Conservation (phyloP, 2,888 invertebrate genomes). For the Brenthis hecate region DNA sequence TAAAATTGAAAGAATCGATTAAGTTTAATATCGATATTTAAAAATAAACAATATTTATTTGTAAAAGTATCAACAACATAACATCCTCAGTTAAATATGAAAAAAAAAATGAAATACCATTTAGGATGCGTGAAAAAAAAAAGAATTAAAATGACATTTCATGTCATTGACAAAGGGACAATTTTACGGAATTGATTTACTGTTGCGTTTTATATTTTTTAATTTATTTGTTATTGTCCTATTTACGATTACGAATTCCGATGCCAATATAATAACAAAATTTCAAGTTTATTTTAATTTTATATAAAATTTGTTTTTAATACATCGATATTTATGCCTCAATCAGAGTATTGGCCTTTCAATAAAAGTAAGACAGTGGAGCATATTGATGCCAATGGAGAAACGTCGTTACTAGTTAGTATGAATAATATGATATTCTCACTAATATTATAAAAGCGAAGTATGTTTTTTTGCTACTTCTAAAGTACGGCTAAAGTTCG, state of each 20-base stretch:
- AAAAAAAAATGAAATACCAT: too few species aligned
- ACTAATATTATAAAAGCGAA: neutral
- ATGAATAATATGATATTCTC: neutral
- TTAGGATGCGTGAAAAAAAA: neutral
- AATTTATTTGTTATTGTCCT: slow-evolving; percentile 9
- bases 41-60: too few species aligned
- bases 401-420: slow-evolving; percentile 46
- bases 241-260: neutral
- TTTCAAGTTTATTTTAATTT: neutral
- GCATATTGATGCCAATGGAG: slow-evolving; percentile 40
- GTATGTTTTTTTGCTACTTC: too few species aligned
- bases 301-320: neutral
- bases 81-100: too few species aligned
- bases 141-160: slow-evolving; percentile 7
- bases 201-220: slow-evolving; percentile 9
- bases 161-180: slow-evolving; percentile 4
- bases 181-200: slow-evolving; percentile 13
- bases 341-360: slow-evolving; percentile 65
- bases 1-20: too few species aligned
- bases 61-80: too few species aligned
- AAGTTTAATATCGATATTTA: too few species aligned
- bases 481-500: too few species aligned
- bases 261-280: neutral
- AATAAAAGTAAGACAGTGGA: slow-evolving; percentile 40
- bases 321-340: slow-evolving; percentile 54